These are phyloP conservation scores for Aricia artaxerxes DNA, from an alignment of 2,888 invertebrate genomes.

Conservation along the genomic window DNA sequence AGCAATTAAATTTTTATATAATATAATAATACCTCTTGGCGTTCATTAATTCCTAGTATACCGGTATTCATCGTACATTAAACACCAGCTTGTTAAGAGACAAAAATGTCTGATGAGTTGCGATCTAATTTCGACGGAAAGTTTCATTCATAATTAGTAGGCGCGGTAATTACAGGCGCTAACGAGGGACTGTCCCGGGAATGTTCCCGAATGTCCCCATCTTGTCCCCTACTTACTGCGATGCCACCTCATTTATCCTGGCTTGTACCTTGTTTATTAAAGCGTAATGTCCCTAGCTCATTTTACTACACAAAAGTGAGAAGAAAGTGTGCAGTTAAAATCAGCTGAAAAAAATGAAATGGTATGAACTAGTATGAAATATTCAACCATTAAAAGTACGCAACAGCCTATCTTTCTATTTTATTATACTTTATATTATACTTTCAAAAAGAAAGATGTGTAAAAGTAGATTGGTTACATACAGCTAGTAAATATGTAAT, in stretches of 20 bases:
- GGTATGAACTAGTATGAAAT: too few relatives aligned
- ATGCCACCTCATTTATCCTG: background rate
- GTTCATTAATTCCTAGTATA: background rate
- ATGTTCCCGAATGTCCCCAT: background rate
- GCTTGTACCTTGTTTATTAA: background rate
- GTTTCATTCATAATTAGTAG: conserved; percentile 3
- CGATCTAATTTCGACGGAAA: background rate
- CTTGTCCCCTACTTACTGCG: background rate
- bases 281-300: background rate
- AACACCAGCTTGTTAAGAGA: background rate
- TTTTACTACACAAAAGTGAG: background rate
- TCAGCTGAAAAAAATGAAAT: too few relatives aligned
- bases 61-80: background rate
- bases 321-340: background rate
- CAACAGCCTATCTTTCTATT: too few relatives aligned
- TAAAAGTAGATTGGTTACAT: too few relatives aligned
- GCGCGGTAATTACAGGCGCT: conserved; percentile 8
- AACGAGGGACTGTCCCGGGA: background rate
- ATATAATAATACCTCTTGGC: too few relatives aligned
- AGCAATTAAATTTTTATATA: too few relatives aligned
- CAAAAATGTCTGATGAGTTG: background rate
- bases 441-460: too few relatives aligned
- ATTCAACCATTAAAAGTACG: too few relatives aligned
- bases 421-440: too few relatives aligned
- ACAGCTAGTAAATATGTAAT: too few relatives aligned